phyloP scores from a whole-genome alignment of 1,140 invertebrate genomes.

The Aphelinus certus region DNA sequence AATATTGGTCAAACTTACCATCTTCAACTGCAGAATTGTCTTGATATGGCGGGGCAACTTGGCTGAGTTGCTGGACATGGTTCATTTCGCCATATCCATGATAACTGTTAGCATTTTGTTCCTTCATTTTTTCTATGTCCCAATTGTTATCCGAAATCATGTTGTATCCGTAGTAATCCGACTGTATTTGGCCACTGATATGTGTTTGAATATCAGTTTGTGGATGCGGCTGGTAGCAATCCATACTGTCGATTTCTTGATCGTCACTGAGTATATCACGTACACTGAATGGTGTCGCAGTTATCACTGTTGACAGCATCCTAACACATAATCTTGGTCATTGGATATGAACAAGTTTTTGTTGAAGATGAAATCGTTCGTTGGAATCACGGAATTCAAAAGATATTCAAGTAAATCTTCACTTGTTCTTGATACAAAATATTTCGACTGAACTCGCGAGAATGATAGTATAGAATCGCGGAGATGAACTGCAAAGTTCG shows the following conservation, averaged over 20 bases:
- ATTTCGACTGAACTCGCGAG: no score
- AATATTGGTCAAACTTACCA: slow-evolving; percentile 43
- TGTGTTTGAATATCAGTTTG: slow-evolving; percentile 49
- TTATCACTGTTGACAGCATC: slow-evolving; percentile 56
- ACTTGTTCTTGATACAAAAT: no score
- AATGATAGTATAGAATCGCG: no score
- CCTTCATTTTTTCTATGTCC: slow-evolving; percentile 60
- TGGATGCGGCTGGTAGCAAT: slow-evolving; percentile 54
- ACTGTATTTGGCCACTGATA: slow-evolving; percentile 42
- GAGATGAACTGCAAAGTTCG: no score
- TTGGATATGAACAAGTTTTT: no score
- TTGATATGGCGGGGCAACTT: slow-evolving; percentile 56
- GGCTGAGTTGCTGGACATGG: slow-evolving; percentile 58
- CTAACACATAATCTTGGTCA: no score
- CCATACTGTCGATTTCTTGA: slow-evolving; percentile 58
- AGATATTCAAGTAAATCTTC: no score
- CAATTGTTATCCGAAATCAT: slow-evolving; percentile 52
- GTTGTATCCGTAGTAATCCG: slow-evolving; percentile 59
- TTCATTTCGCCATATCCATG: slow-evolving; percentile 56
- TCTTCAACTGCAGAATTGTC: slow-evolving; percentile 56
- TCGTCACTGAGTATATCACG: slow-evolving; percentile 75
- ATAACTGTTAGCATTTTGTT: slow-evolving; percentile 51
- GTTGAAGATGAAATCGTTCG: no score
- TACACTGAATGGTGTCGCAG: slow-evolving; percentile 74
- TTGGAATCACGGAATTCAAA: no score